phyloP scores from a whole-genome alignment of 2,797 vertebrate species.

The Microtus obscurus region DNA sequence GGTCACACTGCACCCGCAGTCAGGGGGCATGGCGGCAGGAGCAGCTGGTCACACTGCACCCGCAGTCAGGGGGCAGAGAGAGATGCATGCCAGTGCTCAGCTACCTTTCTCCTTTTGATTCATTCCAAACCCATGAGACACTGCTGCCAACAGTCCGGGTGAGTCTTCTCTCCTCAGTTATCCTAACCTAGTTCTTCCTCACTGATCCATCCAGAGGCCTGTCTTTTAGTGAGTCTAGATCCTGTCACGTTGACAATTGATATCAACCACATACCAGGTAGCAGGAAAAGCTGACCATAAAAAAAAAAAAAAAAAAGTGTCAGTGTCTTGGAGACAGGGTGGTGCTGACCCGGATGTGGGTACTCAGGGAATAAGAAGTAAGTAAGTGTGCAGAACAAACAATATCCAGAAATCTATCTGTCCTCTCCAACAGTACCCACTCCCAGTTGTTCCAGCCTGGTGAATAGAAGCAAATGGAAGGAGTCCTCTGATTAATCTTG shows the following conservation, averaged over 20 bases:
- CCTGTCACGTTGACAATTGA: neutral
- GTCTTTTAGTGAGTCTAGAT: neutral
- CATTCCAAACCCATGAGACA: neutral
- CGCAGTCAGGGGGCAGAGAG: neutral
- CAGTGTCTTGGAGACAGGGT: neutral
- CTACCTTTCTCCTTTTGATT: neutral
- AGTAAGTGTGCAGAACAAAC: neutral
- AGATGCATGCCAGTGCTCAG: neutral
- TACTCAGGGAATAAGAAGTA: neutral
- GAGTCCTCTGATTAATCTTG: neutral
- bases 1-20: too few relatives aligned
- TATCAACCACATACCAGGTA: neutral
- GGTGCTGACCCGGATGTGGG: neutral
- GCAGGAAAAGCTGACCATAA: neutral
- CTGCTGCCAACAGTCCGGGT: neutral
- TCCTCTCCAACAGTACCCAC: neutral
- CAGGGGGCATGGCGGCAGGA: neutral
- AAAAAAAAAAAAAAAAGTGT: too few relatives aligned
- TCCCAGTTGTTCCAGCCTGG: neutral
- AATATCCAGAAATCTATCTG: neutral
- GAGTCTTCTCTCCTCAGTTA: neutral
- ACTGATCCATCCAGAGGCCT: neutral
- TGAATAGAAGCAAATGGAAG: fast-evolving
- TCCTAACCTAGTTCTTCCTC: neutral
- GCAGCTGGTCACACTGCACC: neutral